Percentiles rank a stretch among this genome's conserved stretches.
Conservation (phyloP, 1,140 invertebrate species). For the Macrosteles quadrilineatus region DNA sequence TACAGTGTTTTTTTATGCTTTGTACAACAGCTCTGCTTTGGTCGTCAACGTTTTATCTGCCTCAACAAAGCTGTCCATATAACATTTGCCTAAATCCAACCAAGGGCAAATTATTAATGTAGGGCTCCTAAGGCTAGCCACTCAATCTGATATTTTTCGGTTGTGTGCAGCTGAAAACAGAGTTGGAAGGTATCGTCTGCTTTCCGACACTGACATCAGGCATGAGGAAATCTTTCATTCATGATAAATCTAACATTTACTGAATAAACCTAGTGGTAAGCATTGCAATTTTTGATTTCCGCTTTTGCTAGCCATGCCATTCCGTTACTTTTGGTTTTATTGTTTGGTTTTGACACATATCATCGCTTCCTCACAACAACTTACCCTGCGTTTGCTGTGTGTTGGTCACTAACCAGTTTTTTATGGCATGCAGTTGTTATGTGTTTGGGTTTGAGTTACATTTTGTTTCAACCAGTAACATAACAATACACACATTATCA, state of each 20-base stretch:
- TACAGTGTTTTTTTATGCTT: no score
- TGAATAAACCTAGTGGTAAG: slow-evolving; percentile 29
- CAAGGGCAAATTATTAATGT: no score
- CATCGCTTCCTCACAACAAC: neutral
- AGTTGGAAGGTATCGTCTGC: slow-evolving; percentile 57
- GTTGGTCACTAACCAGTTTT: neutral
- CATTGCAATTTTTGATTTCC: slow-evolving; percentile 14
- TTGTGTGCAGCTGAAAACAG: slow-evolving; percentile 50
- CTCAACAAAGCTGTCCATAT: no score
- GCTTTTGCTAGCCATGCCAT: neutral
- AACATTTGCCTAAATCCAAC: no score
- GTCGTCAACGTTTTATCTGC: no score
- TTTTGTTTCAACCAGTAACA: no score
- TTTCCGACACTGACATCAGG: slow-evolving; percentile 49
- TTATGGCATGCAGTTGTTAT: no score
- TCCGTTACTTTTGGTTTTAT: neutral
- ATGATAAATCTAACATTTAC: slow-evolving; percentile 30
- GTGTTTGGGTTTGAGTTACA: no score
- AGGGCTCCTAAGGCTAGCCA: no score
- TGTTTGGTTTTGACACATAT: neutral
- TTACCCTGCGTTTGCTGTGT: neutral
- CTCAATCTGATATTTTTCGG: no score
- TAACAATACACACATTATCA: no score
- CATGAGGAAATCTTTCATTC: slow-evolving; percentile 32
- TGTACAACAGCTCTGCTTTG: no score